These are phyloP conservation scores for Elephas maximus DNA, from an alignment of 2,113 vertebrate species.

Conservation along the genomic window DNA sequence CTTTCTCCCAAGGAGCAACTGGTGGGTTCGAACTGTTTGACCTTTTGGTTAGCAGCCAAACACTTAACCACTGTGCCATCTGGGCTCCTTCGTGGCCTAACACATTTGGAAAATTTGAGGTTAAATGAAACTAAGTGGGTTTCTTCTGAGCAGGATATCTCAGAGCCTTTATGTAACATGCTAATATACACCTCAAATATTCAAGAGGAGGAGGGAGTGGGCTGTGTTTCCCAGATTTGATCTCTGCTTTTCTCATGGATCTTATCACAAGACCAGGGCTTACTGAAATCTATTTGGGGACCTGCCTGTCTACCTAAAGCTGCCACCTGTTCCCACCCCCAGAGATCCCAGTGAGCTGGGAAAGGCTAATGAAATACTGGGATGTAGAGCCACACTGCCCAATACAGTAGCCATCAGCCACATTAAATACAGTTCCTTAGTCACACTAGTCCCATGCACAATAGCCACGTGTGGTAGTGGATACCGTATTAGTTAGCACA, in stretches of 20 bases:
- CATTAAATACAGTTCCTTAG: neutral
- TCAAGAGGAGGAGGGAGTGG: neutral
- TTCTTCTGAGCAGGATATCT: neutral
- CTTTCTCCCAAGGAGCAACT: no score
- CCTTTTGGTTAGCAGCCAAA: no score
- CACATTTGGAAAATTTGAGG: neutral
- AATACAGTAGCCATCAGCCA: neutral
- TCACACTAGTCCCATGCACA: neutral
- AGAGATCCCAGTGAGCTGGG: neutral
- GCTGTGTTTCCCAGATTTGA: neutral
- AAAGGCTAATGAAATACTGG: neutral
- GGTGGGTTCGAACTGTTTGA: no score
- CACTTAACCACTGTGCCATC: no score
- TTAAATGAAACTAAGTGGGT: neutral
- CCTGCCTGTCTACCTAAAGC: neutral
- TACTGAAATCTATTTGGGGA: neutral
- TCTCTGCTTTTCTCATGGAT: neutral
- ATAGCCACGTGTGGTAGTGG: neutral
- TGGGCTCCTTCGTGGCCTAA: neutral
- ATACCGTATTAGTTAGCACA: neutral
- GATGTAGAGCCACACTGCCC: no score
- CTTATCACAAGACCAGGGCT: neutral
- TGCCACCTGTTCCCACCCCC: neutral
- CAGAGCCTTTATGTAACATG: neutral
- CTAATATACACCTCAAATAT: neutral